A percentile compares a stretch with the other conserved stretches of the same genome.
phyloP scores from a whole-genome alignment of 2,797 vertebrate species.

The Melanotaenia nigrans region DNA sequence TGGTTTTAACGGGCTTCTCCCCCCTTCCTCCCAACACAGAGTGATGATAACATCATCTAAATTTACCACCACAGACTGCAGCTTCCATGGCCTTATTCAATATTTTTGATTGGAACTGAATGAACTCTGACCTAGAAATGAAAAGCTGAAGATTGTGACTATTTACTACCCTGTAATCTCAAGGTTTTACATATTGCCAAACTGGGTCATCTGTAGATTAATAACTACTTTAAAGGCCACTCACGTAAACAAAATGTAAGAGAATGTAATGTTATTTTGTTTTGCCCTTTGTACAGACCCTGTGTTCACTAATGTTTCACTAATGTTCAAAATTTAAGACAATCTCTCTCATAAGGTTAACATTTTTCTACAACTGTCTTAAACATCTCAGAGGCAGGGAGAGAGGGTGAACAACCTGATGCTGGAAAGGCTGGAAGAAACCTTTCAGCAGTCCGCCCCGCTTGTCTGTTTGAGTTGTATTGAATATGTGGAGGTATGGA shows the following conservation, averaged over 20 bases:
- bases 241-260: constrained; percentile 42
- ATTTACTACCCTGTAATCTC: constrained; percentile 38
- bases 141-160: constrained; percentile 57
- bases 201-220: constrained; percentile 31
- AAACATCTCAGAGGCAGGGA: constrained; percentile 15
- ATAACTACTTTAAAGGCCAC: constrained; percentile 33
- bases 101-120: constrained; percentile 20
- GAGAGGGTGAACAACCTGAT: constrained; percentile 18
- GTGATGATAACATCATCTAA: constrained; percentile 17
- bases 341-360: constrained; percentile 43
- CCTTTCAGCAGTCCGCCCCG: constrained; percentile 14
- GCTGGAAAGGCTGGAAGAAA: constrained; percentile 10
- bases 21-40: neutral
- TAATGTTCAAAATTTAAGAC: constrained; percentile 38
- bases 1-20: neutral
- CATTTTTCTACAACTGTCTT: constrained; percentile 25
- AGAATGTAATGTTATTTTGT: constrained; percentile 63
- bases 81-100: constrained; percentile 55
- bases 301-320: constrained; percentile 6
- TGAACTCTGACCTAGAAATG: constrained; percentile 33
- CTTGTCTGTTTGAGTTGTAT: constrained; percentile 18
- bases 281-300: constrained; percentile 42
- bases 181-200: constrained; percentile 41
- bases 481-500: constrained; percentile 20
- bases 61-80: constrained; percentile 41